Conservation (phyloP, 2,797 vertebrate species). For the Myotis findleyi region DNA sequence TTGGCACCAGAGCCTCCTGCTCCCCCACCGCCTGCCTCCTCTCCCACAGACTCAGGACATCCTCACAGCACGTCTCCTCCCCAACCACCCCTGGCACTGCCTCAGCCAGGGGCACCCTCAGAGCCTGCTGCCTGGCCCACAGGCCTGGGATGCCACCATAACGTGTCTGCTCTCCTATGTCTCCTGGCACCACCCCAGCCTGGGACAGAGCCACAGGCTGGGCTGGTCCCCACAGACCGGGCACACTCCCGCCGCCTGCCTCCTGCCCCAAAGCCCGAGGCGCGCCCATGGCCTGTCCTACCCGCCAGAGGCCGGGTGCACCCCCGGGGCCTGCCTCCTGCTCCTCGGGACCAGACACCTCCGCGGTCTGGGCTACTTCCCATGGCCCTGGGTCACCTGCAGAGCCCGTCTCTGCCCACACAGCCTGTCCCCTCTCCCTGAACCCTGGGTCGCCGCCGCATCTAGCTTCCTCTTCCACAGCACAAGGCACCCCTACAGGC, state of each 20-base stretch:
- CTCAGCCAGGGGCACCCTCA: not conserved
- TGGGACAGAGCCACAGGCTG: not conserved
- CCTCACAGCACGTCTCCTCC: not conserved
- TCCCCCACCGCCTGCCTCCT: not conserved
- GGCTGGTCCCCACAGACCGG: conserved; percentile 19
- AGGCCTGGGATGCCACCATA: not conserved
- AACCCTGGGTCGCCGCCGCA: not conserved
- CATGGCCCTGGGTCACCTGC: conserved; percentile 1
- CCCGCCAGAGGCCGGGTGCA: not conserved
- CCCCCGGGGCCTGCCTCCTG: not conserved
- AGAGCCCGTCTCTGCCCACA: conserved; percentile 61
- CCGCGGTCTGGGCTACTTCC: not conserved
- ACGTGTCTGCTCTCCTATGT: not conserved
- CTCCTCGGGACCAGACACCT: not conserved
- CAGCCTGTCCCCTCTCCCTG: not conserved
- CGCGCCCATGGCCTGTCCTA: not conserved
- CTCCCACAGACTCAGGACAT: conserved; percentile 4
- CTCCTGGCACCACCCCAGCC: not conserved
- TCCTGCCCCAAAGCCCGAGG: not conserved
- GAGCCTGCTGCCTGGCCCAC: conserved; percentile 45
- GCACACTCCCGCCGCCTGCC: not conserved
- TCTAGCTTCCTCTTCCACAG: not conserved
- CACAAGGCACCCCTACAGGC: conserved; percentile 11
- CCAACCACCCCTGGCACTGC: not conserved
- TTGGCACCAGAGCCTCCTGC: not conserved